Percentiles rank a stretch among this genome's conserved stretches.
Evolutionary conservation across 2,113 vertebrate genomes (phyloP).

Genomic region (Orthonyx spaldingii): DNA sequence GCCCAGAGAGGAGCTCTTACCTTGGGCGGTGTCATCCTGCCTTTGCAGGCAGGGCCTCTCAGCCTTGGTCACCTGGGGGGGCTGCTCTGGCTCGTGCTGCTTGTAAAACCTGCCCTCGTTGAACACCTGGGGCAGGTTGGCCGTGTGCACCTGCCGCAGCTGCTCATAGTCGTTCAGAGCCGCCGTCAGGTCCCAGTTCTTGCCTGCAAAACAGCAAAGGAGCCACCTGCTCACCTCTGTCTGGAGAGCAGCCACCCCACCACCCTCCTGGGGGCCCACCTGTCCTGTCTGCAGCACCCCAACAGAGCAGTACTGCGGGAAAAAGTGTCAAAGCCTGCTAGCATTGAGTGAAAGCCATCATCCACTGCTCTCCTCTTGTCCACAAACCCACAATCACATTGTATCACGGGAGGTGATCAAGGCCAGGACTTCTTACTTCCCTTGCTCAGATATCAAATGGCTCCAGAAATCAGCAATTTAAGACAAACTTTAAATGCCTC

Average conservation of each 20-base stretch:
- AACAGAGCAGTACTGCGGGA: not conserved
- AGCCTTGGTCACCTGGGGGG: slow-evolving; percentile 78
- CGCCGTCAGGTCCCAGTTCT: slow-evolving; percentile 97
- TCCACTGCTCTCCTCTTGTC: not conserved
- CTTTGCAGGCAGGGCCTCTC: slow-evolving; percentile 82
- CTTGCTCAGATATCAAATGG: not conserved
- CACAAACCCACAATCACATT: not conserved
- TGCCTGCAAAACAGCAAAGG: slow-evolving; percentile 75
- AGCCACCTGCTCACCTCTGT: not conserved
- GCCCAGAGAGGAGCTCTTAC: slow-evolving; percentile 40
- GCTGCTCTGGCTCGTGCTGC: slow-evolving; percentile 77
- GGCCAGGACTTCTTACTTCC: not conserved
- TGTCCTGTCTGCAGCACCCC: not conserved
- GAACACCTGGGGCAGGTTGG: slow-evolving; percentile 92
- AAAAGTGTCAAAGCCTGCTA: not conserved
- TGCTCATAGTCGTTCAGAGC: slow-evolving; percentile 95
- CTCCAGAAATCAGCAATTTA: not conserved
- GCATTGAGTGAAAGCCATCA: not conserved
- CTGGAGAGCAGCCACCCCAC: not conserved
- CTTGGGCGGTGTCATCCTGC: slow-evolving; percentile 89
- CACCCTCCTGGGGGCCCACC: not conserved
- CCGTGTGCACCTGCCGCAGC: slow-evolving; percentile 93
- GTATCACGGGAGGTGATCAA: not conserved
- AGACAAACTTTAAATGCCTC: not conserved
- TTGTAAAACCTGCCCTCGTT: slow-evolving; percentile 88